Evolutionary conservation across 2,888 invertebrate species (phyloP).

Genomic region (Diplazon laetatorius): DNA sequence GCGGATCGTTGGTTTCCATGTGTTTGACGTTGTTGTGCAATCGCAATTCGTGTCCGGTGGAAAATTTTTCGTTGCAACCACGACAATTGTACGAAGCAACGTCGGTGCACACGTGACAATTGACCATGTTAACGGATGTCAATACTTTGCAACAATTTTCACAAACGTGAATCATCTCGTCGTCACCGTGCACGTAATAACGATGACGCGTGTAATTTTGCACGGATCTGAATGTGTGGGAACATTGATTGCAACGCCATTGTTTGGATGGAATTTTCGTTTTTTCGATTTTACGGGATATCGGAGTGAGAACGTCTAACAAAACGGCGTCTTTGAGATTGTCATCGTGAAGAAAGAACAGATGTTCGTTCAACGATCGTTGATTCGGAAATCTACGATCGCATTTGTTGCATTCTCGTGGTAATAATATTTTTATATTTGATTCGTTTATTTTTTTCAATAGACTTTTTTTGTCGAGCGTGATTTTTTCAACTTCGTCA

Average conservation of each 20-base stretch:
- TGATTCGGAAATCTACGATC: slow-evolving; percentile 51
- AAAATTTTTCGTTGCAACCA: slow-evolving; percentile 64
- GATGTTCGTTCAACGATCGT: slow-evolving; percentile 55
- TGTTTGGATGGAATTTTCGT: too few relatives aligned
- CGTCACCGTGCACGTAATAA: slow-evolving; percentile 68
- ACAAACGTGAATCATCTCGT: slow-evolving; percentile 70
- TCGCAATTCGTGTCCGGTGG: slow-evolving; percentile 62
- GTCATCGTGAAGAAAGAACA: slow-evolving; percentile 61
- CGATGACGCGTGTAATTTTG: slow-evolving; percentile 66
- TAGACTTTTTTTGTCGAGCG: too few relatives aligned
- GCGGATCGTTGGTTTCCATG: slow-evolving; percentile 59
- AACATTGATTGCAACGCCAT: slow-evolving; percentile 66
- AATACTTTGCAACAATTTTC: slow-evolving; percentile 70
- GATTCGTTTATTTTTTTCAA: too few relatives aligned
- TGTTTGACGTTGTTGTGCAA: slow-evolving; percentile 67
- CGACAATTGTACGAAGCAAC: slow-evolving; percentile 65
- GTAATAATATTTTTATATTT: too few relatives aligned
- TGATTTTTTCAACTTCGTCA: too few relatives aligned
- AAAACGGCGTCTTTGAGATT: slow-evolving; percentile 55
- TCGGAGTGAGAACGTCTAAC: slow-evolving; percentile 31
- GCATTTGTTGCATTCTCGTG: slow-evolving; percentile 51
- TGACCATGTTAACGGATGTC: slow-evolving; percentile 69
- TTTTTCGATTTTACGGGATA: not conserved
- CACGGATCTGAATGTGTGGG: slow-evolving; percentile 64
- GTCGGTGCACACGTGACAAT: slow-evolving; percentile 68